These are phyloP conservation scores for Rhinoptilus africanus DNA, from an alignment of 2,113 vertebrate genomes.

Conservation along the genomic window DNA sequence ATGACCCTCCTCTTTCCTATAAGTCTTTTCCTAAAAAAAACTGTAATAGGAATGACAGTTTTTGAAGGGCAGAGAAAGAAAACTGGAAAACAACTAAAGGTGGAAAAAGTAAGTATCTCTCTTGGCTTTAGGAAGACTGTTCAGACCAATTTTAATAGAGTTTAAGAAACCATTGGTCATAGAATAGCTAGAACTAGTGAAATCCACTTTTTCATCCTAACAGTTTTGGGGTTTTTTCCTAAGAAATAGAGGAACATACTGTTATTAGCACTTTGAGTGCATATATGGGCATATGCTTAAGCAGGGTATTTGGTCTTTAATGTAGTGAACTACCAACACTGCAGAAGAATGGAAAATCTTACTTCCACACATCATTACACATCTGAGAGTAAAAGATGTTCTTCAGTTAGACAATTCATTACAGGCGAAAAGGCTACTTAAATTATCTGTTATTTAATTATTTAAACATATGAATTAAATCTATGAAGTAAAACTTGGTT, in stretches of 20 bases:
- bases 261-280: neutral
- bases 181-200: neutral
- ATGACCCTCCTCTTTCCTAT: neutral
- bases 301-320: neutral
- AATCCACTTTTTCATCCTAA: neutral
- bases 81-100: neutral
- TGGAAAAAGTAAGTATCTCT: neutral
- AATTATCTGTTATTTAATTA: neutral
- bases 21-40: neutral
- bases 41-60: neutral
- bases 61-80: neutral
- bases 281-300: neutral
- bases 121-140: neutral
- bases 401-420: neutral
- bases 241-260: constrained; percentile 16
- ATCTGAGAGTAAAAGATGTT: neutral
- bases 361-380: neutral
- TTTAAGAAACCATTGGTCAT: neutral
- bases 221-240: neutral
- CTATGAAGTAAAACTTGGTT: neutral
- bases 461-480: neutral
- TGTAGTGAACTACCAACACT: neutral
- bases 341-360: neutral
- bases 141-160: neutral
- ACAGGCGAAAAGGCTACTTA: neutral